A percentile compares a stretch with the other conserved stretches of the same genome.
These are phyloP conservation scores for Nemapogon koenigi DNA, from an alignment of 2,888 invertebrate species.

Conservation along the genomic window DNA sequence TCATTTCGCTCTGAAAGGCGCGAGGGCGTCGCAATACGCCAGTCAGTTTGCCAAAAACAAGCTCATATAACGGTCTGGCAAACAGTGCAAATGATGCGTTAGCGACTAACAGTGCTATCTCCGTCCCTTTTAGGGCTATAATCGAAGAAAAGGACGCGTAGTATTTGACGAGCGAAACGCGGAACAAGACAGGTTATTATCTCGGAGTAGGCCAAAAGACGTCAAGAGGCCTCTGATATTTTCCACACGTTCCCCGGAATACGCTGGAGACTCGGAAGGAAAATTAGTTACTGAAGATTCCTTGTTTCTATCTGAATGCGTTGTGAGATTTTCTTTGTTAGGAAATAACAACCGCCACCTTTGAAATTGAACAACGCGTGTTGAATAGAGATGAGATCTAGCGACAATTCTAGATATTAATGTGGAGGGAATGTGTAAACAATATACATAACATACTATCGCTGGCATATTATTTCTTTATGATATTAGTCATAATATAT, in stretches of 20 bases:
- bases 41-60: slow-evolving; percentile 57
- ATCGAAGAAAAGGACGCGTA: slow-evolving; percentile 26
- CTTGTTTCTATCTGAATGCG: slow-evolving; percentile 53
- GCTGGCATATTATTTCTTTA: too few relatives aligned
- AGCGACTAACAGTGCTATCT: slow-evolving; percentile 47
- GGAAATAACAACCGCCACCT: slow-evolving; percentile 53
- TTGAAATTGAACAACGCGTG: slow-evolving; percentile 53
- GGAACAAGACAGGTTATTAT: slow-evolving; percentile 62
- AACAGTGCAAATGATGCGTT: slow-evolving; percentile 60
- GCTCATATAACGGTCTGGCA: slow-evolving; percentile 51
- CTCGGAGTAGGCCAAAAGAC: slow-evolving; percentile 47
- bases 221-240: slow-evolving; percentile 52
- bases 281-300: slow-evolving; percentile 61
- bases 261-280: slow-evolving; percentile 55
- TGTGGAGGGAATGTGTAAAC: too few relatives aligned
- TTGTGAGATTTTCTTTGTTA: slow-evolving; percentile 61
- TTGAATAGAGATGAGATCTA: slow-evolving; percentile 37
- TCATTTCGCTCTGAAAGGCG: slow-evolving; percentile 48
- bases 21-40: slow-evolving; percentile 39
- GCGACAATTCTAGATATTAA: neutral
- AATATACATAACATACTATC: too few relatives aligned
- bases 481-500: too few relatives aligned
- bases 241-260: slow-evolving; percentile 60
- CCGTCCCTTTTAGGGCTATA: slow-evolving; percentile 27
- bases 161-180: slow-evolving; percentile 43